phyloP scores from a whole-genome alignment of 2,113 vertebrate species.

The Daubentonia madagascariensis region DNA sequence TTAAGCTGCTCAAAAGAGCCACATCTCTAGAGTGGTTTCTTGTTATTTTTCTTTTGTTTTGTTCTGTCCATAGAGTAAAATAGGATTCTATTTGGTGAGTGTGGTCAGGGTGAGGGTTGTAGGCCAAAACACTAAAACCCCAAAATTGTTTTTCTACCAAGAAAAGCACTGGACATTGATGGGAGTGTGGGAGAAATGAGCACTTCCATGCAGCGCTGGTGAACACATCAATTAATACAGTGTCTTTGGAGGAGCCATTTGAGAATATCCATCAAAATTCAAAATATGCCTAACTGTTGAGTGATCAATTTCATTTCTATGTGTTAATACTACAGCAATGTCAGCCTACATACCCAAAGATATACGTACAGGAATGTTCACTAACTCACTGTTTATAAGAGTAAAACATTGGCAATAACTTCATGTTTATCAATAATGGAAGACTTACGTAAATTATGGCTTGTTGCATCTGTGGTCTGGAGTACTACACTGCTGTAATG shows the following conservation, averaged over 20 bases:
- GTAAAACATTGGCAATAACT: not conserved
- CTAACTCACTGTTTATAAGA: not conserved
- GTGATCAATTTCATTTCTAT: not conserved
- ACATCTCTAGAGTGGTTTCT: not conserved
- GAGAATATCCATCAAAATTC: constrained; percentile 6
- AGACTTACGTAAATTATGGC: not conserved
- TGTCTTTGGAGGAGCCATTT: not conserved
- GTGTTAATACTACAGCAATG: not conserved
- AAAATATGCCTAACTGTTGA: not conserved
- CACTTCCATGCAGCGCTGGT: not conserved
- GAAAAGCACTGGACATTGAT: not conserved
- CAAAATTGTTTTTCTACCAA: not conserved
- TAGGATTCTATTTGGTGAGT: not conserved
- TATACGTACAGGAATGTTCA: not conserved
- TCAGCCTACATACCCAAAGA: not conserved
- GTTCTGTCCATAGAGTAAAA: not conserved
- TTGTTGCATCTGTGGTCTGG: not conserved
- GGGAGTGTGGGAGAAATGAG: not conserved
- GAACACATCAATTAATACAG: not conserved
- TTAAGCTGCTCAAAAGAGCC: not conserved
- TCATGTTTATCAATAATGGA: not conserved
- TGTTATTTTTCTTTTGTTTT: not conserved
- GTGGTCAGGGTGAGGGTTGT: not conserved
- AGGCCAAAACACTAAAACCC: not conserved
- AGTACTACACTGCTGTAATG: not conserved